Base-by-base conservation (phyloP, 2,888 invertebrate species). In the Drosophila nigricruria region DNA sequence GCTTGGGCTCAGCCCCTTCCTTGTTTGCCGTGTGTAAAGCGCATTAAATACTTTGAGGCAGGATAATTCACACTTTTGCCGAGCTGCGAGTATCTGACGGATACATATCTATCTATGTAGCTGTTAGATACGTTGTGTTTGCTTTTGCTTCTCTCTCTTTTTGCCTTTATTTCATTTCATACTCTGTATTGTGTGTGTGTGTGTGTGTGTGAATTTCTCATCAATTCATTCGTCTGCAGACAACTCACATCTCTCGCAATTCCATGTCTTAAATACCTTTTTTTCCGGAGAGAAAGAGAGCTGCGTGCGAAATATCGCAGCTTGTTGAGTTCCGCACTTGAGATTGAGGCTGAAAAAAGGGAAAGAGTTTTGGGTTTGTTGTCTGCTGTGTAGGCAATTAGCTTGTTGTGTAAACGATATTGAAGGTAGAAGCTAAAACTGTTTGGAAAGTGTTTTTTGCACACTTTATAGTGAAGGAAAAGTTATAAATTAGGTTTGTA, bases 31-130 rank as follows among this genome's bases (percentile, higher is more conserved):
- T 83, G 79, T 83, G 90, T 81, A 78, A 83, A 83, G 84, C 85
- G 85, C 88, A 89, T 85, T 85, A 85, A 85, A 90, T 85, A 90
- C 85, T 85, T 90, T 87, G 69, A 80, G 89, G 84, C 88, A 78
- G 90, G 90, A 84, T 84, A 84, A 88, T 90, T 84, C 84, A 84
- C 84, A 84, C 89, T 70, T 82, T 45, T 68, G 45, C 47, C 52
- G 42, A 36, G 47, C 57, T 43, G 40, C 20, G 63, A 43, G 71
- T 67, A 82, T 88, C 76, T 79, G 70, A 70, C 87, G 59, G 88
- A 89, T 80, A 80, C 77, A 64, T 72, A 57, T 70, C 36, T n/a
- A 36, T 42, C 20, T 30, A 8, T 70, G 65, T 67, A 61, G 54
- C 72, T 88, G 52, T 43, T 49, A 73, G 82, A 82, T 78, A 82